Evolutionary conservation across 2,888 invertebrate genomes (phyloP), one percentile per base, ranked within the genome.

Genomic region (Drosophila quinaria): DNA sequence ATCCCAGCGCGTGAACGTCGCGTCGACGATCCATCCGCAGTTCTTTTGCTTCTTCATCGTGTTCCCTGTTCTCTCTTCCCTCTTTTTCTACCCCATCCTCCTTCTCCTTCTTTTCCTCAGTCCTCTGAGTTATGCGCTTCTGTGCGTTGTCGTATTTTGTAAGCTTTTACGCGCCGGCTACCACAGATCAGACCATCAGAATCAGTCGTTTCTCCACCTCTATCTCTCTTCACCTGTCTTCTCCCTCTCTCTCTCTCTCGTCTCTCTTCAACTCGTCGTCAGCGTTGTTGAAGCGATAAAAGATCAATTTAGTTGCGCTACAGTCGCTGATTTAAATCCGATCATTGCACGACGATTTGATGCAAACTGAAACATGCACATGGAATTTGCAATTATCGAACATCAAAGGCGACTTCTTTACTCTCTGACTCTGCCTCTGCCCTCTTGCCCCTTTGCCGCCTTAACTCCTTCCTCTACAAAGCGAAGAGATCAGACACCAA

Each of bases 301-400:
- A 91, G 91, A 91, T 91, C 91, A 91, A 91, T 91, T 91, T 91
- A 91, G 87, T 87, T 91, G 91, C 87, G 88, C 90, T 89, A 83
- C 72, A 89, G 91, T 77, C 76, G 85, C 90, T 91, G 91, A 91
- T 91, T 91, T 91, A 91, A 91, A 91, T 91, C 91, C 91, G 91
- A 91, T 91, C 90, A 86, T 83, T 83, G 87, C 76, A 80, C 88
- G 82, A 77, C 84, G 86, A 82, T 86, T 87, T 90, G 91, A 90
- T 90, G 81, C 83, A 73, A 82, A 83, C 78, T 86, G 87, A 87
- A 87, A 91, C 91, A 91, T 90, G 90, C 89, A 79, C 89, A 86
- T 79, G 90, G 90, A 88, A 91, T 91, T 91, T 87, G 91, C 91
- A 91, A 91, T 91, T 91, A 91, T 91, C 90, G 91, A 90, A 91